Base-by-base conservation (phyloP, 2,113 vertebrate species). In the Ciconia stormi region DNA sequence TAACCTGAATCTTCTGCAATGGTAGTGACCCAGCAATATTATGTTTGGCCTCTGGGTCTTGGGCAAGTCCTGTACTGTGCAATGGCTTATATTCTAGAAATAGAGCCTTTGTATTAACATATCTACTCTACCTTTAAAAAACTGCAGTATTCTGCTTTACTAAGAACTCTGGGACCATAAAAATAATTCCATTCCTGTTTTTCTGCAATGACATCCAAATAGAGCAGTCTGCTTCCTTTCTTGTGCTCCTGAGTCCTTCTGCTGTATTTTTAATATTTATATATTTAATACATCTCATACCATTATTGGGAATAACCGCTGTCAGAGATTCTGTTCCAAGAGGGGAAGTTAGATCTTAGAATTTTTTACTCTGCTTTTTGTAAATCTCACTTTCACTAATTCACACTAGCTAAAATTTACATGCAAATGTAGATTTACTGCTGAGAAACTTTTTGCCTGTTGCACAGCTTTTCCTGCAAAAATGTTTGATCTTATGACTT, bases 171-270 rank as follows among this genome's bases (percentile, higher is more conserved):
- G n/a, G 22, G 55, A 83, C 9, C 26, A 71, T 21, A 76, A 76
- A 93, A 83, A n/a, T 44, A 79, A 87, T 82, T 85, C 23, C 25
- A 76, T 66, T 71, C 25, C 46, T 73, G n/a, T 46, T 94, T 69
- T 80, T 80, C 40, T 80, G 34, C 59, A 87, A 52, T 10, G 23
- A 78, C 65, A 91, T 47, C 47, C 82, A 29, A 55, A 70, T 21
- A 83, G 10, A 87, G 10, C 27, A 71, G 6, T 30, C 52, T 69
- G 40, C 4, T 76, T 82, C 42, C n/a, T 26, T 69, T 76, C 27
- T 66, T 77, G 58, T 10, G 7, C 9, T 76, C 23, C 42, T 71
- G 61, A 72, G 27, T 69, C 34, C 40, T 93, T 70, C 19, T 73
- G 44, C 30, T 52, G 3, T 40, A 53, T 40, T 91, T 93, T 92